Evolutionary conservation across 2,888 invertebrate species (phyloP).

Genomic region (Conomelus anceps): DNA sequence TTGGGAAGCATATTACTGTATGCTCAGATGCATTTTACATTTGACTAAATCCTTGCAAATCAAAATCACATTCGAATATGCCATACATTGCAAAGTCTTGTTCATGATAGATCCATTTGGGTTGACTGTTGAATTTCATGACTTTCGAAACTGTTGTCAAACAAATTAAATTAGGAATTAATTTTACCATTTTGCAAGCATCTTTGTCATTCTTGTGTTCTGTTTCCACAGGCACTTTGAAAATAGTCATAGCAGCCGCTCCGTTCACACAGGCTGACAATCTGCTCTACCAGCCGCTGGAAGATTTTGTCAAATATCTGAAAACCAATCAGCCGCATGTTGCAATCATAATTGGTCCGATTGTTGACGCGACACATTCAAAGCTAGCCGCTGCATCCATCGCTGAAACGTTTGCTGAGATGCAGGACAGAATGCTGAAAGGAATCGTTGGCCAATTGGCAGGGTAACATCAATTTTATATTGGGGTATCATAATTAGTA

Average conservation of each 20-base stretch:
- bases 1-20: no score
- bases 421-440: constrained; percentile 65
- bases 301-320: constrained; percentile 65
- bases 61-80: no score
- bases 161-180: no score
- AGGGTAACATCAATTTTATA: constrained; percentile 9
- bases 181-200: background rate
- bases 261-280: constrained; percentile 76
- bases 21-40: no score
- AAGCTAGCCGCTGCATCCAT: constrained; percentile 54
- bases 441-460: constrained; percentile 48
- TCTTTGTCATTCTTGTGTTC: background rate
- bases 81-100: no score
- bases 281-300: constrained; percentile 70
- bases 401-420: constrained; percentile 61
- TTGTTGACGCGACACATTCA: constrained; percentile 64
- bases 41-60: no score
- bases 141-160: no score
- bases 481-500: no score
- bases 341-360: constrained; percentile 77
- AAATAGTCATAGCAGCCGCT: constrained; percentile 70
- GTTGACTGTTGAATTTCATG: no score
- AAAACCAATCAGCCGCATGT: constrained; percentile 65
- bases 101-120: no score
- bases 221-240: constrained; percentile 46